Evolutionary conservation across 2,888 invertebrate genomes (phyloP).

Genomic region (Drosophila acutilabella): DNA sequence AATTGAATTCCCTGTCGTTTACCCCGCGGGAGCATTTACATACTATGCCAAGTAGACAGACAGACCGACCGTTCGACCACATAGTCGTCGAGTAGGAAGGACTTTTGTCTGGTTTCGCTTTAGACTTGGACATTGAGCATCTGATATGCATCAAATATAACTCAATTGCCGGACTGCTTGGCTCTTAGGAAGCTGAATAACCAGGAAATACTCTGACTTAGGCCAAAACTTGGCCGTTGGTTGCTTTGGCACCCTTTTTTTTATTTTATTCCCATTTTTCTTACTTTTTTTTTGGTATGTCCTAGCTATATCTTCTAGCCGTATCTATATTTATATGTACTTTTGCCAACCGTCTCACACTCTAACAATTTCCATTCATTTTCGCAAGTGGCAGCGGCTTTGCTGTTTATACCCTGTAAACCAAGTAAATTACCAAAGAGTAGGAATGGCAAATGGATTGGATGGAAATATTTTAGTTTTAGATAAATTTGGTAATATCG

Average conservation of each 20-base stretch:
- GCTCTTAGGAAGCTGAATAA: conserved; percentile 71
- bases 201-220: conserved; percentile 75
- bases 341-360: conserved; percentile 34
- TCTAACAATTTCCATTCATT: conserved; percentile 72
- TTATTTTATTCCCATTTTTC: not conserved
- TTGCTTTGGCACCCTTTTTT: conserved; percentile 46
- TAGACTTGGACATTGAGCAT: conserved; percentile 68
- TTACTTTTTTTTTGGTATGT: not conserved
- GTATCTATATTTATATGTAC: conserved; percentile 59
- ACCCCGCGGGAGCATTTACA: conserved; percentile 73
- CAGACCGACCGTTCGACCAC: conserved; percentile 36
- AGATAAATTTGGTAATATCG: not conserved
- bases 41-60: conserved; percentile 19
- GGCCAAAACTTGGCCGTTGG: conserved; percentile 59
- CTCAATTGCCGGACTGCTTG: conserved; percentile 72
- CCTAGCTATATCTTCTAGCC: conserved; percentile 21
- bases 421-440: not conserved
- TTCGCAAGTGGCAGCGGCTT: conserved; percentile 72
- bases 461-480: not conserved
- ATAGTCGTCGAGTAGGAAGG: conserved; percentile 25
- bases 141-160: conserved; percentile 80
- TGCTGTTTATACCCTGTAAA: conserved; percentile 40
- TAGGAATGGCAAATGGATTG: not conserved
- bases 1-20: conserved; percentile 63
- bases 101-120: conserved; percentile 56